Evolutionary conservation across 2,797 vertebrate genomes (phyloP).

Genomic region (Parotocinclus haroldoi): DNA sequence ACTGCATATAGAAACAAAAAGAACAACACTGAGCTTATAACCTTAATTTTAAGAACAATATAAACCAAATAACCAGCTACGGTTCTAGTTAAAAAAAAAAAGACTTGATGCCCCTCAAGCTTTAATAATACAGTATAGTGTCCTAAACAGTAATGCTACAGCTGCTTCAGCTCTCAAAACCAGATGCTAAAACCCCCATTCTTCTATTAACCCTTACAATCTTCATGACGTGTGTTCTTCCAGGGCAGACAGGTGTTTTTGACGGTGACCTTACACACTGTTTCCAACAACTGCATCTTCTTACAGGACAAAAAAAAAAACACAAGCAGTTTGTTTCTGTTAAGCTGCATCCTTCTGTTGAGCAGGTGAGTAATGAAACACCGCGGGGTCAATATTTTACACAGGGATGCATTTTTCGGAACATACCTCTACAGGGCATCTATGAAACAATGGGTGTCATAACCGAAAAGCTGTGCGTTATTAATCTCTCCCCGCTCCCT

Average conservation of each 20-base stretch:
- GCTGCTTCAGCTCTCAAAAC: slow-evolving; percentile 68
- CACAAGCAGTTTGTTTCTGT: slow-evolving; percentile 84
- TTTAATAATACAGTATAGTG: too few species aligned
- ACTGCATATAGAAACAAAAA: too few species aligned
- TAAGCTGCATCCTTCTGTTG: slow-evolving; percentile 81
- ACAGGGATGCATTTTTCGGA: slow-evolving; percentile 84
- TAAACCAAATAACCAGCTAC: too few species aligned
- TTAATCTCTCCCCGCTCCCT: slow-evolving; percentile 81
- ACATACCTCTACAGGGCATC: slow-evolving; percentile 73
- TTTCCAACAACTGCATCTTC: slow-evolving; percentile 36
- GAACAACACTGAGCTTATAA: too few species aligned
- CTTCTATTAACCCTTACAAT: slow-evolving; percentile 82
- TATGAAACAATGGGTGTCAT: slow-evolving; percentile 91
- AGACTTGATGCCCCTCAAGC: too few species aligned
- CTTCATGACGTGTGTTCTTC: slow-evolving; percentile 68
- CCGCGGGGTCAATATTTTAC: slow-evolving; percentile 91
- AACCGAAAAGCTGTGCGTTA: slow-evolving; percentile 82
- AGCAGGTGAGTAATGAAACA: slow-evolving; percentile 90
- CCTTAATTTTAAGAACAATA: too few species aligned
- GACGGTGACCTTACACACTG: slow-evolving; percentile 74
- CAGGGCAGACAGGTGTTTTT: slow-evolving; percentile 69
- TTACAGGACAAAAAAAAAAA: slow-evolving; percentile 70
- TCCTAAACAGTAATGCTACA: too few species aligned
- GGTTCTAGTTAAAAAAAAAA: too few species aligned
- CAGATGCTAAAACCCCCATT: slow-evolving; percentile 61